Base-by-base conservation (phyloP, 2,888 invertebrate genomes). In the Muschampia plurimacula region DNA sequence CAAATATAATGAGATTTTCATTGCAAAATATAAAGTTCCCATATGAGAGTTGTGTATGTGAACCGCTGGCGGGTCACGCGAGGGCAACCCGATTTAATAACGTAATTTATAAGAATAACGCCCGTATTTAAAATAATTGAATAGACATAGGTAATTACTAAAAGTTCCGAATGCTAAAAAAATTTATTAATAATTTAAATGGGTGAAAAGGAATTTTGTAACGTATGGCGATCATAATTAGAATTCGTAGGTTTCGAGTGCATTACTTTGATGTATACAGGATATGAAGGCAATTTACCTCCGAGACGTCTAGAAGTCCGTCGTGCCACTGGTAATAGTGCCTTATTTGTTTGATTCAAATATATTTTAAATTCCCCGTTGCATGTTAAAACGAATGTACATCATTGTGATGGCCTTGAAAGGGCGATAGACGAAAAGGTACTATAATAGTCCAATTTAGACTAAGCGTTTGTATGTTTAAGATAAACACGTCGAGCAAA, bases 21-120 rank as follows among this genome's bases (percentile, higher is more conserved):
- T 66, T 71, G 65, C 70, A 59, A 63, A 70, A 71, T 60, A 71
- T 8, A 36, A 10, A 57, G 64, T 71, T 71, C 65, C 65, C 70
- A 66, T 59, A 28, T 44, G 9, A 36, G 32, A 8, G 41, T 63
- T 46, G 2, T 32, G 57, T 57, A 57, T 65, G 65, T 49, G 65
- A 71, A 64, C 44, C 32, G 10, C 9, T 2, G 12, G 13, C 49
- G 49, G 65, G 70, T 66, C 70, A 71, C 65, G 70, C 70, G 59
- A 65, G 36, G 55, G 63, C 7, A 15, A 8, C 41, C 41, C 32
- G 44, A 57, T 71, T 64, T 64, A 71, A 66, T 71, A 71, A 71
- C 39, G 71, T 60, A 71, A 71, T 71, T 66, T 71, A 71, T 39
- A 64, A 69, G 60, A 71, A 71, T 60, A 63, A 67, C 55, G 55